Evolutionary conservation across 1,140 invertebrate species (phyloP), one percentile per base, ranked within the genome.

Genomic region (Acyrthosiphon pisum): DNA sequence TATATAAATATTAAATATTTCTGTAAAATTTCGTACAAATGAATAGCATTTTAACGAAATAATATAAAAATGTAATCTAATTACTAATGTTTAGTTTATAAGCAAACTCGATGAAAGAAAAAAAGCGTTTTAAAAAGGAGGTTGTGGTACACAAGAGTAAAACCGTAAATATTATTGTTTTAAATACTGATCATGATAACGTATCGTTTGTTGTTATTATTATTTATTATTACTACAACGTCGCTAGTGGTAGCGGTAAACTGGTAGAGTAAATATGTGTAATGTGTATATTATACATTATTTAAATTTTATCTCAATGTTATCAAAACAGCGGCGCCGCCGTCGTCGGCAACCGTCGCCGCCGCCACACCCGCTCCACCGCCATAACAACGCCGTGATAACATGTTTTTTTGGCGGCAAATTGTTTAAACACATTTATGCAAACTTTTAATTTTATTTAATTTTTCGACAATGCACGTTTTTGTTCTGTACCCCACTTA

Each of bases 261-360:
- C 20, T 22, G 30, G 87, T 50, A 35, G 7, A 35, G 30, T 50
- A 20, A 50, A 89, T 50, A 53, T 89, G 35, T 53, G 50, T n/a
- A n/a, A 41, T 4, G 41, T 41, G 41, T 41, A 41, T 56, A 56
- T 56, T 56, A 56, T 56, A 89, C n/a, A 89, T 89, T 89, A 56
- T 89, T 89, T 56, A 56, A 89, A 89, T 89, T 56, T 89, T 89
- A 56, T 89, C 88, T 89, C 88, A 41, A 89, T 56, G 88, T 89
- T 56, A 89, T 89, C 50, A 89, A 41, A 89, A 89, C 48, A 37
- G 50, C 35, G 88, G 35, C 48, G 48, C 50, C n/a, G 35, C 35
- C 22, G 50, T 37, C 35, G 35, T 37, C 88, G 50, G 44, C 22
- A 18, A 37, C 50, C 23, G 41, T 30, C 44, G 84, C 14, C 37